phyloP scores from a whole-genome alignment of 2,797 vertebrate genomes.

The Ctenopoma multispine region DNA sequence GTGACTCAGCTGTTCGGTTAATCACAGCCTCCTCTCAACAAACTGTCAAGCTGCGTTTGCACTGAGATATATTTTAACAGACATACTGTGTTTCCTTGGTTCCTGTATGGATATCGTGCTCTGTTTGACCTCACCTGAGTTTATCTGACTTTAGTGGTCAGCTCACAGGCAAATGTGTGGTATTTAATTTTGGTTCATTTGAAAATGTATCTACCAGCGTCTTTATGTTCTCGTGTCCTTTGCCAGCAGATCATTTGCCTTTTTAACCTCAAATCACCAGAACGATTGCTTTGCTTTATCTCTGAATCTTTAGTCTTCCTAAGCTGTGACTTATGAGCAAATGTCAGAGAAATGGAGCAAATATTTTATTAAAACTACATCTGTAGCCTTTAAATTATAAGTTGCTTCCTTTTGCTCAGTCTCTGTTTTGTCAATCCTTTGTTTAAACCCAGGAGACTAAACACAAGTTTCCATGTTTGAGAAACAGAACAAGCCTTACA shows the following conservation, averaged over 20 bases:
- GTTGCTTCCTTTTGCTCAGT: background rate
- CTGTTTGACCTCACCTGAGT: conserved; percentile 15
- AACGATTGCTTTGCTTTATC: background rate
- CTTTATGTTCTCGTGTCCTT: background rate
- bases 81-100: background rate
- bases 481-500: background rate
- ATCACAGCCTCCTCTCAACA: conserved; percentile 20
- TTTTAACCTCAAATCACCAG: background rate
- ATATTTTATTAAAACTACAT: background rate
- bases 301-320: background rate
- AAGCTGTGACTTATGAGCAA: background rate
- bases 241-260: too few relatives aligned
- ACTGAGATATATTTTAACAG: background rate
- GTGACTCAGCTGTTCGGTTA: conserved; percentile 48
- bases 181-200: conserved; percentile 13
- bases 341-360: background rate
- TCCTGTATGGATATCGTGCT: background rate
- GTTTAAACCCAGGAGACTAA: too few relatives aligned
- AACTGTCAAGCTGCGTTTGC: background rate
- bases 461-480: too few relatives aligned
- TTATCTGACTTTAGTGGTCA: background rate
- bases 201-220: conserved; percentile 8
- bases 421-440: background rate
- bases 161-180: conserved; percentile 38
- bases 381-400: background rate